Percentiles rank a stretch among this genome's conserved stretches.
Evolutionary conservation across 1,140 invertebrate species (phyloP).

Genomic region (Drosophila cardini): DNA sequence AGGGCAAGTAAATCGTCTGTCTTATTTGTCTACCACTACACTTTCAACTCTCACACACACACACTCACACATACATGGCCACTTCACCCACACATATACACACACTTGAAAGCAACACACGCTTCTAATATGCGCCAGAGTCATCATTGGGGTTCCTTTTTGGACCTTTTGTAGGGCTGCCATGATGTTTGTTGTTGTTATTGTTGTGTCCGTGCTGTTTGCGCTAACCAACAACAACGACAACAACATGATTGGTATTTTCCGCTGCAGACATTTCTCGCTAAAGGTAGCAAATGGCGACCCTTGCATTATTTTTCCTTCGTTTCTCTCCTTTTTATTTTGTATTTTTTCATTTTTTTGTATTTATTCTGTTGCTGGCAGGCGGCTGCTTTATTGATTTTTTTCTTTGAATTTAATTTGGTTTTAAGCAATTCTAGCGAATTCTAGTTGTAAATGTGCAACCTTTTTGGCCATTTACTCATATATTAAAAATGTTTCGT

Average conservation of each 20-base stretch:
- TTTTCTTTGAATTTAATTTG: slow-evolving; percentile 45
- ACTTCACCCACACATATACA: slow-evolving; percentile 27
- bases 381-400: slow-evolving; percentile 66
- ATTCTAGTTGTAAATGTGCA: slow-evolving; percentile 37
- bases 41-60: slow-evolving; percentile 27
- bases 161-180: slow-evolving; percentile 41
- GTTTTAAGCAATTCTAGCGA: slow-evolving; percentile 41
- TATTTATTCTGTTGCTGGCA: slow-evolving; percentile 18
- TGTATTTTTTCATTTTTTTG: slow-evolving; percentile 32
- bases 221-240: slow-evolving; percentile 57
- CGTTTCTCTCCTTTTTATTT: slow-evolving; percentile 42
- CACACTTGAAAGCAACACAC: slow-evolving; percentile 38
- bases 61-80: neutral
- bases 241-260: slow-evolving; percentile 82
- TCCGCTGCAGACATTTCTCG: slow-evolving; percentile 78
- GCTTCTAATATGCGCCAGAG: slow-evolving; percentile 67
- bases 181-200: slow-evolving; percentile 34
- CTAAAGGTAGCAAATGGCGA: slow-evolving; percentile 52
- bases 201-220: slow-evolving; percentile 34
- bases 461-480: slow-evolving; percentile 2
- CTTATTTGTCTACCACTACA: slow-evolving; percentile 79
- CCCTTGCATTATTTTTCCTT: slow-evolving; percentile 56
- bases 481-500: slow-evolving; percentile 4
- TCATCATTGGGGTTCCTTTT: slow-evolving; percentile 47
- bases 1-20: slow-evolving; percentile 77